These are phyloP conservation scores for Pheosia gnoma DNA, from an alignment of 2,888 invertebrate genomes.

Conservation along the genomic window DNA sequence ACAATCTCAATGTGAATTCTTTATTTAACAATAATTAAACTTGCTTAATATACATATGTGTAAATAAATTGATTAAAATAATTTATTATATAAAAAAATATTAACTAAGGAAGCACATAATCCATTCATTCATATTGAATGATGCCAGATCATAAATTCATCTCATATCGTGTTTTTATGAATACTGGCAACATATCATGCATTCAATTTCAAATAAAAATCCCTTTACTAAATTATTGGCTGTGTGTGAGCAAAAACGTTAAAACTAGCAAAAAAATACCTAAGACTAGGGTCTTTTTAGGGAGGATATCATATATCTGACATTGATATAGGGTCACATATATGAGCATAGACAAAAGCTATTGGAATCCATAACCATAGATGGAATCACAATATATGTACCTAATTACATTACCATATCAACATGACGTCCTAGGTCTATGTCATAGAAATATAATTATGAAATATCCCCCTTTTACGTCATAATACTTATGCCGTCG, in stretches of 20 bases:
- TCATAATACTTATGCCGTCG: conserved; percentile 63
- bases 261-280: conserved; percentile 66
- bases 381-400: too few species aligned
- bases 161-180: conserved; percentile 15
- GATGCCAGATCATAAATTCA: conserved; percentile 35
- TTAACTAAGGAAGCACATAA: conserved; percentile 54
- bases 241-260: conserved; percentile 69
- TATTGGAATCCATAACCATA: too few species aligned
- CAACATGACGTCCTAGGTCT: too few species aligned
- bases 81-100: conserved; percentile 36
- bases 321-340: too few species aligned
- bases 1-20: conserved; percentile 44
- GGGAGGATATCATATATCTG: too few species aligned
- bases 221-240: conserved; percentile 47
- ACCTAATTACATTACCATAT: too few species aligned
- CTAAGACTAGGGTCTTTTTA: conserved; percentile 74
- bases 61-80: conserved; percentile 44
- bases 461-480: conserved; percentile 39
- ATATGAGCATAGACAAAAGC: too few species aligned
- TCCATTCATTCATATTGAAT: conserved; percentile 30
- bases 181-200: conserved; percentile 27
- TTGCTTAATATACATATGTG: conserved; percentile 36
- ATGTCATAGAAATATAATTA: too few species aligned
- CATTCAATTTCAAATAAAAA: conserved; percentile 31
- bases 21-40: conserved; percentile 36